A percentile compares a stretch with the other conserved stretches of the same genome.
Evolutionary conservation across 2,888 invertebrate species (phyloP).

Genomic region (Mesorhabditis belari): DNA sequence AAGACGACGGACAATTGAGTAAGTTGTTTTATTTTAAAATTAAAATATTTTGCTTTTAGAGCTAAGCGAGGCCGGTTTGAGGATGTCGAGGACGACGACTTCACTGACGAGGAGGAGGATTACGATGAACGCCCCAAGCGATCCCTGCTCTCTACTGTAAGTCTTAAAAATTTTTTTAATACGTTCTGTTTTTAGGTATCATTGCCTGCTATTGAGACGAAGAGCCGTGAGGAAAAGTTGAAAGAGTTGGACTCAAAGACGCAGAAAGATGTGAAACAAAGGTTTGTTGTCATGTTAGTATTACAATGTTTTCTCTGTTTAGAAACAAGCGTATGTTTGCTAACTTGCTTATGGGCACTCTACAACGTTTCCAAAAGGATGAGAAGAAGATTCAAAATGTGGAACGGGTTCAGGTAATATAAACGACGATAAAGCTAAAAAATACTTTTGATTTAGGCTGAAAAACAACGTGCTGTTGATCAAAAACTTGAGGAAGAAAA

Average conservation of each 20-base stretch:
- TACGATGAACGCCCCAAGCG: not conserved
- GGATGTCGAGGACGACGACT: not conserved
- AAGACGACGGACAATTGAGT: not conserved
- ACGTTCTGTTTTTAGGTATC: slow-evolving; percentile 21
- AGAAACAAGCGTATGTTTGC: slow-evolving; percentile 93
- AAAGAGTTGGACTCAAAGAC: slow-evolving; percentile 67
- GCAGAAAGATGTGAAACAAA: slow-evolving; percentile 35
- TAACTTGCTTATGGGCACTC: slow-evolving; percentile 75
- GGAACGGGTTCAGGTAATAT: slow-evolving; percentile 14
- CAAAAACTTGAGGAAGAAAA: slow-evolving; percentile 87
- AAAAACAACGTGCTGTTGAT: slow-evolving; percentile 79
- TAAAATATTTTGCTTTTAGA: not conserved
- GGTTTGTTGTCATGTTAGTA: slow-evolving; percentile 16
- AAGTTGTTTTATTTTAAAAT: not conserved
- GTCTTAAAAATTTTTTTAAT: not conserved
- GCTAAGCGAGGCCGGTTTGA: not conserved
- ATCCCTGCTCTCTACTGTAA: not conserved
- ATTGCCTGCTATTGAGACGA: slow-evolving; percentile 61
- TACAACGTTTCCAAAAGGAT: slow-evolving; percentile 89
- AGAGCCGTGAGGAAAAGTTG: slow-evolving; percentile 74
- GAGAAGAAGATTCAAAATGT: slow-evolving; percentile 57
- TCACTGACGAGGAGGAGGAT: not conserved
- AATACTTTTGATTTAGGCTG: slow-evolving; percentile 61
- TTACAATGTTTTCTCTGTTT: slow-evolving; percentile 12
- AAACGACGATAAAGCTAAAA: not conserved